phyloP scores from a whole-genome alignment of 2,888 invertebrate species.

The Smittia aterrima region DNA sequence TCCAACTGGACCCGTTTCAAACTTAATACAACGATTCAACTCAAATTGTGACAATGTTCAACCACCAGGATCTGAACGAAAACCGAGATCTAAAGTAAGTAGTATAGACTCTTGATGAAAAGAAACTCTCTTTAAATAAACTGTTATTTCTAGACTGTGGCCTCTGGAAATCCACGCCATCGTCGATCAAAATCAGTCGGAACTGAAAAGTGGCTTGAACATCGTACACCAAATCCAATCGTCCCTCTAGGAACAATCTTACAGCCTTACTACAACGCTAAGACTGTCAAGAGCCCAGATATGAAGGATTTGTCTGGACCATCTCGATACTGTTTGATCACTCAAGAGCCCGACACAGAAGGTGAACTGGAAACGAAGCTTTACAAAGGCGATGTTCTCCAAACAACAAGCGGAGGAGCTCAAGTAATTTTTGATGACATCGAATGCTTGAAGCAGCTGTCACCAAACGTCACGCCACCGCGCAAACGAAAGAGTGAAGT shows the following conservation, averaged over 20 bases:
- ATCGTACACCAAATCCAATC: slow-evolving; percentile 69
- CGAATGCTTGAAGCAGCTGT: slow-evolving; percentile 80
- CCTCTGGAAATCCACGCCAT: slow-evolving; percentile 70
- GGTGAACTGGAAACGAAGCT: slow-evolving; percentile 92
- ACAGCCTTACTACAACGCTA: slow-evolving; percentile 79
- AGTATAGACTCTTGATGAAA: neutral
- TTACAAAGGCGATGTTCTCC: slow-evolving; percentile 91
- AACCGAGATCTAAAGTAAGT: slow-evolving; percentile 33
- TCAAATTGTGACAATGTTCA: slow-evolving; percentile 13
- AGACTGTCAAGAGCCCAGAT: slow-evolving; percentile 77
- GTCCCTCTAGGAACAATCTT: slow-evolving; percentile 85
- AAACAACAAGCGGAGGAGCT: slow-evolving; percentile 91
- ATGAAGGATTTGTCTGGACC: slow-evolving; percentile 71
- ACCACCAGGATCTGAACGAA: slow-evolving; percentile 24
- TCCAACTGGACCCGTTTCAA: neutral
- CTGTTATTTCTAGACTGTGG: slow-evolving; percentile 58
- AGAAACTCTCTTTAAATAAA: neutral
- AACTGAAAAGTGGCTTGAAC: slow-evolving; percentile 79
- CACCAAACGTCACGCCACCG: slow-evolving; percentile 61
- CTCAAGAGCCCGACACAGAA: slow-evolving; percentile 87
- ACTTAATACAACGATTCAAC: slow-evolving; percentile 31
- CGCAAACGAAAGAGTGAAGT: slow-evolving; percentile 52
- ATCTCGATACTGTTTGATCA: slow-evolving; percentile 87
- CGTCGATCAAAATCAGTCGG: slow-evolving; percentile 80
- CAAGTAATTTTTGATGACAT: slow-evolving; percentile 95